Percentiles rank a stretch among this genome's conserved stretches.
Conservation (phyloP, 2,113 vertebrate genomes). For the Alethe castanea region DNA sequence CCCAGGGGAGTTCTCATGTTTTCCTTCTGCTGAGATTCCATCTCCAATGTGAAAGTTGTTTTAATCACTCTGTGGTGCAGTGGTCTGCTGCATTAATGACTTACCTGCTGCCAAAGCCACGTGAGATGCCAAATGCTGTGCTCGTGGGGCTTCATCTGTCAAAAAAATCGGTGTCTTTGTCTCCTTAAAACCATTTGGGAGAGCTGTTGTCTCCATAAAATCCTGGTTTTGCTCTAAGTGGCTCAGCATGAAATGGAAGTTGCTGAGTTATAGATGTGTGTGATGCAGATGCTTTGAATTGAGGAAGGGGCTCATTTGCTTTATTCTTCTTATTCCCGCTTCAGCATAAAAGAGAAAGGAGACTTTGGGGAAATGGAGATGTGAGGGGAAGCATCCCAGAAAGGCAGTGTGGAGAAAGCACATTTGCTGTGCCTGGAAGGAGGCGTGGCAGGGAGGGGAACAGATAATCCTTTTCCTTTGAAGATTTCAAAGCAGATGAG, state of each 20-base stretch:
- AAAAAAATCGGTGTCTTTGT: background rate
- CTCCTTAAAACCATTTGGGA: background rate
- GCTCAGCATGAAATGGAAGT: conserved; percentile 43
- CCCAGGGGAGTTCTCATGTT: background rate
- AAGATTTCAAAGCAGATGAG: background rate
- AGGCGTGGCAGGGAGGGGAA: background rate
- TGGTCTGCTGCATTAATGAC: background rate
- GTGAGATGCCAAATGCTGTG: background rate
- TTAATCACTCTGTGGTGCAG: background rate
- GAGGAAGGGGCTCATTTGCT: conserved; percentile 60
- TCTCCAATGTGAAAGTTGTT: background rate
- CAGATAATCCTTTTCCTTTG: background rate
- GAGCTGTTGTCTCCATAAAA: conserved; percentile 12
- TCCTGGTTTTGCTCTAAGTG: background rate
- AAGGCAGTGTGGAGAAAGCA: background rate
- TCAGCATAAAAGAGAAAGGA: conserved; percentile 43
- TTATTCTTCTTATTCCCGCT: conserved; percentile 38
- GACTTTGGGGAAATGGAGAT: background rate
- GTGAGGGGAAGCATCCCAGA: background rate
- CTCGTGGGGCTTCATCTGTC: background rate
- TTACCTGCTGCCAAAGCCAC: background rate
- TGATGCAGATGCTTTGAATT: conserved; percentile 31
- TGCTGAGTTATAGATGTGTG: conserved; percentile 17
- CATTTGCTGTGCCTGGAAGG: background rate
- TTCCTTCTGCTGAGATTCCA: background rate